A percentile compares a stretch with the other conserved stretches of the same genome.
These are phyloP conservation scores for Crenuchus spilurus DNA, from an alignment of 2,797 vertebrate genomes.

Conservation along the genomic window DNA sequence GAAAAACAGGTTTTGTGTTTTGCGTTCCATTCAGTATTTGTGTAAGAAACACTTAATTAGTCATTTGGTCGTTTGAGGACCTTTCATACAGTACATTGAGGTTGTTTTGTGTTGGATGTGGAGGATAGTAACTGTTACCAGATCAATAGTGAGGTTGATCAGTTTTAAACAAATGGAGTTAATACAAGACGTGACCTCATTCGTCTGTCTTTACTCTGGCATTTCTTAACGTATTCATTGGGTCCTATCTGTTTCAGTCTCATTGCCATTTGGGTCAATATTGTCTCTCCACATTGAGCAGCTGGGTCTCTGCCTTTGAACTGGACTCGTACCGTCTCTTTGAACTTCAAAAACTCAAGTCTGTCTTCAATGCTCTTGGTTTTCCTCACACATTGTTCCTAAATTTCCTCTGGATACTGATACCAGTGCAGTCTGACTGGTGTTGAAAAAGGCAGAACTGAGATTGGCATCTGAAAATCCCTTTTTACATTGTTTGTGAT, in stretches of 20 bases:
- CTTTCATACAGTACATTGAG: no score
- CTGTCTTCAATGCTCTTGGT: not conserved
- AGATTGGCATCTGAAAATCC: not conserved
- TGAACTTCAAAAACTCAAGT: slow-evolving; percentile 19
- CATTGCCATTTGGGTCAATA: not conserved
- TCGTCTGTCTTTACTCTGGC: not conserved
- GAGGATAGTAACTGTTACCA: no score
- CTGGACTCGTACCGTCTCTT: slow-evolving; percentile 7
- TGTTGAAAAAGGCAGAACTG: not conserved
- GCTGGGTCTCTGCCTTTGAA: slow-evolving; percentile 9
- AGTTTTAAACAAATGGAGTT: no score
- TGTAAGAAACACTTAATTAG: no score
- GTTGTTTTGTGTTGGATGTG: no score
- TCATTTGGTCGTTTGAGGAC: no score
- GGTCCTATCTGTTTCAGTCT: not conserved
- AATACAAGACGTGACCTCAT: no score
- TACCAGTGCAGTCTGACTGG: not conserved
- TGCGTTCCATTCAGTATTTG: no score
- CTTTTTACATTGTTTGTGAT: not conserved
- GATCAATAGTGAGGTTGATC: no score
- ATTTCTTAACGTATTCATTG: not conserved
- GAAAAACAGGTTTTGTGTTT: no score
- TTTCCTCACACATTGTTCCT: not conserved
- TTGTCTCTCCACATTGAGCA: not conserved
- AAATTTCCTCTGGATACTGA: not conserved